A percentile compares a stretch with the other conserved stretches of the same genome.
Conservation (phyloP, 2,797 vertebrate genomes). For the Huso huso region DNA sequence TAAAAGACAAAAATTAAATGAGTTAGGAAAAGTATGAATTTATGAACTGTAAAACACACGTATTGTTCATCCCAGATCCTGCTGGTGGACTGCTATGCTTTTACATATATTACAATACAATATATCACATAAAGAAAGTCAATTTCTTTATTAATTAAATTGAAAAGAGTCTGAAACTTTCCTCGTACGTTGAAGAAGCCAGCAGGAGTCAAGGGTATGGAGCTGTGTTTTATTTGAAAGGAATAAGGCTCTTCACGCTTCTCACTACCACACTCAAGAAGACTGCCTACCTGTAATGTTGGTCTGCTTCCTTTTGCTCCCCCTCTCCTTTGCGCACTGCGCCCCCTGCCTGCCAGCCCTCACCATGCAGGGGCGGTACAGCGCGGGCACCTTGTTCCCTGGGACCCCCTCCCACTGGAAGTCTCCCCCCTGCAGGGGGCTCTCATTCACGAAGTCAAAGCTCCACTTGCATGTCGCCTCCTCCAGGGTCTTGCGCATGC, state of each 20-base stretch:
- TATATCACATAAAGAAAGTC: not conserved
- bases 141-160: not conserved
- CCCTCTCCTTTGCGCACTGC: not conserved
- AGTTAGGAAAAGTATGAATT: no score
- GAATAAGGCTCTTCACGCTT: constrained; percentile 13
- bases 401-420: constrained; percentile 74
- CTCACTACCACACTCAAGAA: no score
- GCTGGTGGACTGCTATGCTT: no score
- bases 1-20: no score
- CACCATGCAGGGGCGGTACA: constrained; percentile 44
- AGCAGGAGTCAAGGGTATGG: not conserved
- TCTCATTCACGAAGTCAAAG: constrained; percentile 74
- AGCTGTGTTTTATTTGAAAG: not conserved
- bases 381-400: constrained; percentile 41
- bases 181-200: not conserved
- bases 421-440: constrained; percentile 64
- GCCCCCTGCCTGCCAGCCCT: not conserved
- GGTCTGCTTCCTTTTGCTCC: constrained; percentile 72
- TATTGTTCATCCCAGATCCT: no score
- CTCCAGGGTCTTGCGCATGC: constrained; percentile 56
- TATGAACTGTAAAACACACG: no score
- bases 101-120: no score
- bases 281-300: constrained; percentile 72
- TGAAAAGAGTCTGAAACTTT: not conserved
- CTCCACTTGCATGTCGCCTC: constrained; percentile 76